Evolutionary conservation across 2,797 vertebrate genomes (phyloP).

Genomic region (Micromesistius poutassou): DNA sequence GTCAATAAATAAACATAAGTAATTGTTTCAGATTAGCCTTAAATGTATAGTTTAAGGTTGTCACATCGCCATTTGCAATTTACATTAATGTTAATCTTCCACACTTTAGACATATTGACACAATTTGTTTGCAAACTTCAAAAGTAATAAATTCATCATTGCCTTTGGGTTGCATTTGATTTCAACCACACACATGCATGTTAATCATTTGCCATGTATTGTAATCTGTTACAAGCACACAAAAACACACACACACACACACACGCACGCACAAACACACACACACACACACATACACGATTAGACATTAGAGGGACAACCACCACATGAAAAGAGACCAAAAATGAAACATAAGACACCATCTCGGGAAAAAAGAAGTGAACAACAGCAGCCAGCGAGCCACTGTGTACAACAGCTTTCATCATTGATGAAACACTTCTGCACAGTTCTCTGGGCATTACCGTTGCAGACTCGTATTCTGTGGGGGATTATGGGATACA

Average conservation of each 20-base stretch:
- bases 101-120: no score
- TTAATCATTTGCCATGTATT: not conserved
- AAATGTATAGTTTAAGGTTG: no score
- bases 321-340: not conserved
- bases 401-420: constrained; percentile 32
- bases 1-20: not conserved
- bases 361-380: not conserved
- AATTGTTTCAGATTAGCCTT: not conserved
- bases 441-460: constrained; percentile 48
- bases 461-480: constrained; percentile 43
- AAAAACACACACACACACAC: not conserved
- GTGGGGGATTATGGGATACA: constrained; percentile 58
- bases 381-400: not conserved
- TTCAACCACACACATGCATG: not conserved
- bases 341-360: not conserved
- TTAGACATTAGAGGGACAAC: not conserved
- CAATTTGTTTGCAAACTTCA: not conserved
- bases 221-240: not conserved
- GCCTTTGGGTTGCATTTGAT: not conserved
- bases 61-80: no score
- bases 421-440: constrained; percentile 50
- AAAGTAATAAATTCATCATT: not conserved
- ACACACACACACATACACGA: no score
- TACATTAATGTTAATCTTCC: no score
- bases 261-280: no score